Evolutionary conservation across 92 coral and sea anemone genomes (phyloP), one percentile per base, ranked within the genome.

Genomic region (Galaxea fascicularis): DNA sequence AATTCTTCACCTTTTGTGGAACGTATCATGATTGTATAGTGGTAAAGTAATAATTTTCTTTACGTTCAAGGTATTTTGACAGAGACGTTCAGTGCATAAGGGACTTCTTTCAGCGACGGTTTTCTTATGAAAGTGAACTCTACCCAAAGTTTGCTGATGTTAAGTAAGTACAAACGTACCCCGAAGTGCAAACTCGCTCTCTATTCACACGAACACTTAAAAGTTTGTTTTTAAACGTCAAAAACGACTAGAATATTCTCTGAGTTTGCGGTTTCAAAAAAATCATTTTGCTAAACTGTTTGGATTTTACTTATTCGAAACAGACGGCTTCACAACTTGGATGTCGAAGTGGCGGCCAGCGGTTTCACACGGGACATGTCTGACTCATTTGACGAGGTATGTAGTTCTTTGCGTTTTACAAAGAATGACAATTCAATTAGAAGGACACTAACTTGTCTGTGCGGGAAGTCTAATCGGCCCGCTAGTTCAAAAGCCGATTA

Each of bases 311-410:
- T 52, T 80, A 46, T 35, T 67, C 21, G 44, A 15, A 66, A 44
- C 87, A 96, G 99, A 72, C 96, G 99, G n/a, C 78, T 81, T 13
- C 93, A 89, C 22, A 94, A 91, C 83, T 87, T 96, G 79, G 99
- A 96, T 57, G 97, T 96, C 4, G 98, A 91, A 69, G 85, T 96
- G 39, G 95, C 92, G 10, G 99, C 98, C 69, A 96, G 99, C 70
- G 99, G 98, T 18, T 96, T 96, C 68, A 96, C 98, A n/a, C 91
- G 93, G 69, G 99, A 94, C 80, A 90, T 94, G 90, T 95, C 93
- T 8, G 86, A 92, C 7, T 93, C 93, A 0, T 89, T 96, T 65
- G 98, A 94, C 57, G 98, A 96, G 95, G 99, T 95, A 77, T 7
- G 24, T n/a, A n/a, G n/a, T n/a, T n/a, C n/a, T n/a, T n/a, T n/a